Conservation (phyloP, 2,888 invertebrate species). For the Drosophila vallismaia region DNA sequence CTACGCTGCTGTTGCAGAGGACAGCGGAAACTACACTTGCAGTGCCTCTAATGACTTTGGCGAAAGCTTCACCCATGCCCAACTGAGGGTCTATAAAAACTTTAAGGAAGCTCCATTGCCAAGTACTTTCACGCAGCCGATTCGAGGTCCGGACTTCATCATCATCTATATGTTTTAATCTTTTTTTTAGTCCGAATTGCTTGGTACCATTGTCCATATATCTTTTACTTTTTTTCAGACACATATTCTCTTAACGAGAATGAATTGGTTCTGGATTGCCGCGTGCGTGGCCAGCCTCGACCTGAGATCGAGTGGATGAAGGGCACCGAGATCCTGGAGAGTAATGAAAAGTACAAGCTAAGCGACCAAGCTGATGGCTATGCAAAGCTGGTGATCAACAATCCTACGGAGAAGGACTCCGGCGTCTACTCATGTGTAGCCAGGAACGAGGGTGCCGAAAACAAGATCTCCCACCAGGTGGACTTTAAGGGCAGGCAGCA, state of each 20-base stretch:
- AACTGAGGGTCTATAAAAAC: conserved; percentile 89
- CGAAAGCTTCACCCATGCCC: conserved; percentile 88
- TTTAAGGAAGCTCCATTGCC: conserved; percentile 89
- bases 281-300: conserved; percentile 89
- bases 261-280: conserved; percentile 91
- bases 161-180: conserved; percentile 51
- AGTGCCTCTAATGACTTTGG: conserved; percentile 91
- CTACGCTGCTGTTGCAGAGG: conserved; percentile 87
- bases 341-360: conserved; percentile 86
- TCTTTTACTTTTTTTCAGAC: conserved; percentile 84
- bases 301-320: conserved; percentile 91
- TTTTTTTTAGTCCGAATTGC: conserved; percentile 29
- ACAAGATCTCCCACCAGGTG: conserved; percentile 90
- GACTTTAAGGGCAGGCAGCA: conserved; percentile 86
- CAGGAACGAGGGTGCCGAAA: conserved; percentile 89
- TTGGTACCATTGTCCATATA: conserved; percentile 2
- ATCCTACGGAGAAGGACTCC: conserved; percentile 88
- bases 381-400: conserved; percentile 88
- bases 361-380: conserved; percentile 90
- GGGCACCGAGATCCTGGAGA: conserved; percentile 86
- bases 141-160: conserved; percentile 85
- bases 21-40: conserved; percentile 92
- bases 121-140: conserved; percentile 90
- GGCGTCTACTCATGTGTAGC: conserved; percentile 91
- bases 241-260: conserved; percentile 89